Evolutionary conservation across 2,888 invertebrate genomes (phyloP), one percentile per base, ranked within the genome.

Genomic region (Tetrapedia diversipes): DNA sequence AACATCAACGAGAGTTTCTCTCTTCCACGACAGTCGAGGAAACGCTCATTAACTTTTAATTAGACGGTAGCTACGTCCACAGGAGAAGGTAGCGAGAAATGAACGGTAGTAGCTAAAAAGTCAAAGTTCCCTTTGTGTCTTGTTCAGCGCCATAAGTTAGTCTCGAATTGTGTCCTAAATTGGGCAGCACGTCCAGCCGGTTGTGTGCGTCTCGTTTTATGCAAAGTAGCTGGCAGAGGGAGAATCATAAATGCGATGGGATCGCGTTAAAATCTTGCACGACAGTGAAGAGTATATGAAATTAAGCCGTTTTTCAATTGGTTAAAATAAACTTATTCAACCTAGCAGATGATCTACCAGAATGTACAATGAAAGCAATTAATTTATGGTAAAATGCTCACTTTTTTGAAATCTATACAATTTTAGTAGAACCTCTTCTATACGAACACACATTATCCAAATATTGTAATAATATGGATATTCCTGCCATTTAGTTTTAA

Each of bases 111-210:
- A 27, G 27, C 37, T 19, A 11, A 34, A 43, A 11, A 22, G 66
- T 34, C 4, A 22, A 43, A 8, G 43, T 72, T 53, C 22, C 59
- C 45, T 70, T 66, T 59, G 45, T 59, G 45, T n/a, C 27, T 53
- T n/a, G n/a, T 49, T 64, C 63, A 69, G 63, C 54, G 37, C 19
- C 43, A 22, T 51, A 66, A 71, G 65, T 71, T 54, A 45, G 7
- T n/a, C 27, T 4, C 2, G 29, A 32, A 65, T 65, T 51, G 37
- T 59, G n/a, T 10, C 29, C 19, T 22, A 32, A 66, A 60, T 53
- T 54, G 51, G 14, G 45, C 32, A 19, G 14, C 19, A 41, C 34
- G 24, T n/a, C n/a, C n/a, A n/a, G n/a, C n/a, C n/a, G 11, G n/a
- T 39, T 29, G 19, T 43, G 16, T 16, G 22, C 37, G 4, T 29